phyloP scores from a whole-genome alignment of 2,113 vertebrate species.

The Dermatemys mawii region DNA sequence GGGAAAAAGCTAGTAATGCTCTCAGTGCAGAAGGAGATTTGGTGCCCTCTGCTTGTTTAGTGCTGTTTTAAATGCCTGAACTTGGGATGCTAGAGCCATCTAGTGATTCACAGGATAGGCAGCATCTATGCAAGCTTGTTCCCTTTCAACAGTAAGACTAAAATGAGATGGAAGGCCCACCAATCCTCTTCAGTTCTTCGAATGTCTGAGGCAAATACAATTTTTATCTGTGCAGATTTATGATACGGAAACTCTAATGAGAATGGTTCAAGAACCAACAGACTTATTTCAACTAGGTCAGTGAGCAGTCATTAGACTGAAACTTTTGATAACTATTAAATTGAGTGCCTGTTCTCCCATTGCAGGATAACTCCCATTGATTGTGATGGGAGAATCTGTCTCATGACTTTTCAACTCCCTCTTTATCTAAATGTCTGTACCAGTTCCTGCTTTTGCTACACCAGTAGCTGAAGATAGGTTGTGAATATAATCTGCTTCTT shows the following conservation, averaged over 20 bases:
- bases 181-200: rapidly evolving
- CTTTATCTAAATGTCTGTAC: background rate
- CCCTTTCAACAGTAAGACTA: background rate
- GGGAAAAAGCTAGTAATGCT: background rate
- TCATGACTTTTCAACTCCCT: background rate
- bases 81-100: background rate
- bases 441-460: background rate
- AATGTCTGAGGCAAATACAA: background rate
- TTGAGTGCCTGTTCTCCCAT: background rate
- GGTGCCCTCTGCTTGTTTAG: background rate
- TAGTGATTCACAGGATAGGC: background rate
- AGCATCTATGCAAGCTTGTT: background rate
- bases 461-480: background rate
- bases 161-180: background rate
- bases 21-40: background rate
- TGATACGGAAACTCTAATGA: background rate
- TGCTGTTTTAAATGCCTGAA: background rate
- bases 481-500: background rate
- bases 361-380: background rate
- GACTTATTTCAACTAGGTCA: background rate
- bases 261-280: background rate
- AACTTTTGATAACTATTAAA: rapidly evolving
- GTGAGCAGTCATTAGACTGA: background rate
- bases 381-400: background rate
- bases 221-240: background rate